These are phyloP conservation scores for Orthonychiurus folsomi DNA, from an alignment of 2,888 invertebrate species.

Conservation along the genomic window DNA sequence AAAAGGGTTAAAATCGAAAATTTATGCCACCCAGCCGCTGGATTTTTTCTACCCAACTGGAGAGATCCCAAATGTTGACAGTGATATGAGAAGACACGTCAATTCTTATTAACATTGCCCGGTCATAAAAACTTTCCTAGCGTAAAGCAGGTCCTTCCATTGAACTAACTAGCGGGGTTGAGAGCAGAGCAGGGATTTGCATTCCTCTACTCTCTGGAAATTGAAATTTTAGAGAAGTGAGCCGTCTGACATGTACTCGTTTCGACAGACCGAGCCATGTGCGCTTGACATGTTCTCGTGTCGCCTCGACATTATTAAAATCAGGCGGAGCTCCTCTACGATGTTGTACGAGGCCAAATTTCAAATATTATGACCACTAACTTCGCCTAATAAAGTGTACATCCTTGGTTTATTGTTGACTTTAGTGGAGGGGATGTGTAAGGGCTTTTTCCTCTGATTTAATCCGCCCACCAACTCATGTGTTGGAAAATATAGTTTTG, in stretches of 20 bases:
- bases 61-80: no score
- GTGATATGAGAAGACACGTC: background rate
- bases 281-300: background rate
- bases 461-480: background rate
- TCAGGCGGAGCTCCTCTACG: background rate
- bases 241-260: background rate
- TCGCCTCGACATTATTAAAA: background rate
- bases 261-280: background rate
- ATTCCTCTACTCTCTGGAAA: conserved; percentile 6
- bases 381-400: background rate
- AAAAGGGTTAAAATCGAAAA: conserved; percentile 6
- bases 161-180: background rate
- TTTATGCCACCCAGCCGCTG: background rate
- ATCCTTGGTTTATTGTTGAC: background rate
- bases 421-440: background rate
- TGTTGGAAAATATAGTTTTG: no score
- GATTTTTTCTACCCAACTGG: no score
- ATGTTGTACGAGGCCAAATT: background rate
- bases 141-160: no score
- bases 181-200: background rate
- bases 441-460: background rate
- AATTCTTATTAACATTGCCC: background rate
- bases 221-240: conserved; percentile 4
- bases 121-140: background rate
- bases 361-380: background rate